Base-by-base conservation (phyloP, 2,113 vertebrate species). In the Morone saxatilis region DNA sequence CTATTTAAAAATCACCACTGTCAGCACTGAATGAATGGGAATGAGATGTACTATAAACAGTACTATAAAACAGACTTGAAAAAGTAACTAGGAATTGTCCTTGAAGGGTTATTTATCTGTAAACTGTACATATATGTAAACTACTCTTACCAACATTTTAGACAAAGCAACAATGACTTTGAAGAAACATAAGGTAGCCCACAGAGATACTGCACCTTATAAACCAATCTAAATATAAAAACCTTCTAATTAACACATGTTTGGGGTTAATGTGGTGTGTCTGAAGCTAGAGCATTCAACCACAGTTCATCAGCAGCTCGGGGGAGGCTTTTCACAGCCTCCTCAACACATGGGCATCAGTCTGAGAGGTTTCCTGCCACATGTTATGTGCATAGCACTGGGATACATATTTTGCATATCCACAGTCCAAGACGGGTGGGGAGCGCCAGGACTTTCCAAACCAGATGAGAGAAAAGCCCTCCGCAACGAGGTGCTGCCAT, bases 381-480 rank as follows among this genome's bases (percentile, higher is more conserved):
- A 89, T 82, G 84, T 79, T 61, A 48, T 38, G 25, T 1, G 41
- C 51, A 57, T 31, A 72, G 4, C 63, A n/a, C 71, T 61, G 67
- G 47, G 62, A 77, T 71, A 9, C 86, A 85, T 86, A 80, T 87
- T 81, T 89, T 57, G 5, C 50, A 84, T 71, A 53, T 80, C 80
- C 62, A 20, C 63, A 36, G 41, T 78, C 90, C 84, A 56, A 79
- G 65, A 71, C 2, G 5, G 70, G 56, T 1, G 47, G 22, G 0
- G 53, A 17, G 47, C 47, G 65, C 41, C 66, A 69, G 53, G 66
- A 61, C 68, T 70, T 77, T 83, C 62, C 62, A 17, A 78, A 73
- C 57, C 83, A 74, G 83, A 88, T 62, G 76, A 88, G 61, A 76
- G 67, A 31, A 71, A 82, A 57, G 47, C 45, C 13, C 5, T 6